phyloP scores from a whole-genome alignment of 2,797 vertebrate species.

The Hippopotamyrus pictus region DNA sequence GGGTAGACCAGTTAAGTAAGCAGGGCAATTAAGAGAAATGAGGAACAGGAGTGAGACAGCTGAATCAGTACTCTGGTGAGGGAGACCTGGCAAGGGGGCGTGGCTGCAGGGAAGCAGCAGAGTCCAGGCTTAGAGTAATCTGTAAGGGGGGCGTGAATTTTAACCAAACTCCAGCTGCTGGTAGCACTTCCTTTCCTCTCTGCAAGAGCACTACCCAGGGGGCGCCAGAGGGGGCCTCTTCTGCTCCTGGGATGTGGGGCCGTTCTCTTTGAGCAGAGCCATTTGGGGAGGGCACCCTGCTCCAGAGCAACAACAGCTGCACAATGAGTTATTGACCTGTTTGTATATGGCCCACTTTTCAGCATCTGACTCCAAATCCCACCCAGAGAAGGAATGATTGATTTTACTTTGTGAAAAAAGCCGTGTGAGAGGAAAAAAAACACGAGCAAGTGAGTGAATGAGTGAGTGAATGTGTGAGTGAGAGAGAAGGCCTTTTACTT shows the following conservation, averaged over 20 bases:
- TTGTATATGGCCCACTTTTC: constrained; percentile 74
- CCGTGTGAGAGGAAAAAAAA: constrained; percentile 38
- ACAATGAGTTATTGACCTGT: constrained; percentile 84
- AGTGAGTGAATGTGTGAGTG: constrained; percentile 40
- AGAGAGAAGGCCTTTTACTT: constrained; percentile 21
- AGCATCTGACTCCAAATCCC: constrained; percentile 72
- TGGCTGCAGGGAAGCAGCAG: neutral
- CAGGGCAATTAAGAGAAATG: neutral
- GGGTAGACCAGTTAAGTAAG: neutral
- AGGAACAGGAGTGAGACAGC: neutral
- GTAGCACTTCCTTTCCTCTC: constrained; percentile 56
- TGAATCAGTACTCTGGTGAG: neutral
- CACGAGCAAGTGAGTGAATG: constrained; percentile 33
- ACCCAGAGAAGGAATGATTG: constrained; percentile 79
- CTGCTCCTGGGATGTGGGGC: constrained; percentile 60
- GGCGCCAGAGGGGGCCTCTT: constrained; percentile 56
- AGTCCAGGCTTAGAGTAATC: neutral
- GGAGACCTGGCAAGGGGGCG: neutral
- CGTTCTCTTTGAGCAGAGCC: constrained; percentile 63
- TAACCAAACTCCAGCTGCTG: neutral
- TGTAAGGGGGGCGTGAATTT: neutral
- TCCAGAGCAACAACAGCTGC: constrained; percentile 68
- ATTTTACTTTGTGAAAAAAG: constrained; percentile 71
- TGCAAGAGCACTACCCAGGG: constrained; percentile 54
- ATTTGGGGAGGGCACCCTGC: constrained; percentile 61